Percentiles rank a stretch among this genome's conserved stretches.
These are phyloP conservation scores for Heteromyza rotundicornis DNA, from an alignment of 2,888 invertebrate species.

Conservation along the genomic window DNA sequence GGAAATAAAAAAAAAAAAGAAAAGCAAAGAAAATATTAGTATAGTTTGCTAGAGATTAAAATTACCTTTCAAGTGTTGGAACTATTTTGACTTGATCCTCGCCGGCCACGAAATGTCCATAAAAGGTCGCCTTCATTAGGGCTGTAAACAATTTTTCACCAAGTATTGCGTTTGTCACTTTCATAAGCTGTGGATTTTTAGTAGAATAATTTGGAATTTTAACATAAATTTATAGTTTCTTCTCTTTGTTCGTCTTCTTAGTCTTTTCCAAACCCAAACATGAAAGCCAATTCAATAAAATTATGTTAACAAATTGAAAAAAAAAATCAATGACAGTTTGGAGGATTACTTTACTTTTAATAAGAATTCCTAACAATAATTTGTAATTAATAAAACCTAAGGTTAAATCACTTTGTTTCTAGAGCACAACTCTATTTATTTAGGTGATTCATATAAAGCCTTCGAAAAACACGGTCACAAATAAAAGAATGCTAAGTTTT, in stretches of 20 bases:
- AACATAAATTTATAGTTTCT: slow-evolving; percentile 12
- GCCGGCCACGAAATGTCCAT: slow-evolving; percentile 99
- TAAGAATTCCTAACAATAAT: too few relatives aligned
- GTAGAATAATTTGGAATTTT: slow-evolving; percentile 1
- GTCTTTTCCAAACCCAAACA: too few relatives aligned
- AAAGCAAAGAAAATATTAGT: slow-evolving; percentile 49
- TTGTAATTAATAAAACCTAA: too few relatives aligned
- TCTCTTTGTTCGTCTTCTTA: too few relatives aligned
- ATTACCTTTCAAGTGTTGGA: slow-evolving; percentile 79
- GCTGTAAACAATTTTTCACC: slow-evolving; percentile 82
- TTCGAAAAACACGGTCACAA: too few relatives aligned
- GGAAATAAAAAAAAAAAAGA: slow-evolving; percentile 42
- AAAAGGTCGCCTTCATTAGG: slow-evolving; percentile 94
- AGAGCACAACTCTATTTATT: too few relatives aligned
- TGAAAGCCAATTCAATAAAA: background rate
- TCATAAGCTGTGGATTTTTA: slow-evolving; percentile 77
- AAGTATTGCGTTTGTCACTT: slow-evolving; percentile 73
- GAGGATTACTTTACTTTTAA: too few relatives aligned
- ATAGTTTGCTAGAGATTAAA: slow-evolving; percentile 39
- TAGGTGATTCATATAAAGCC: too few relatives aligned
- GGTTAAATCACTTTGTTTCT: too few relatives aligned
- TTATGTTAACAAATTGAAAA: too few relatives aligned
- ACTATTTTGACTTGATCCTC: slow-evolving; percentile 87
- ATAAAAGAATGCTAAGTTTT: too few relatives aligned
- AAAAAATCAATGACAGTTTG: too few relatives aligned